Conservation (phyloP, 2,113 vertebrate species). For the Mola mola region DNA sequence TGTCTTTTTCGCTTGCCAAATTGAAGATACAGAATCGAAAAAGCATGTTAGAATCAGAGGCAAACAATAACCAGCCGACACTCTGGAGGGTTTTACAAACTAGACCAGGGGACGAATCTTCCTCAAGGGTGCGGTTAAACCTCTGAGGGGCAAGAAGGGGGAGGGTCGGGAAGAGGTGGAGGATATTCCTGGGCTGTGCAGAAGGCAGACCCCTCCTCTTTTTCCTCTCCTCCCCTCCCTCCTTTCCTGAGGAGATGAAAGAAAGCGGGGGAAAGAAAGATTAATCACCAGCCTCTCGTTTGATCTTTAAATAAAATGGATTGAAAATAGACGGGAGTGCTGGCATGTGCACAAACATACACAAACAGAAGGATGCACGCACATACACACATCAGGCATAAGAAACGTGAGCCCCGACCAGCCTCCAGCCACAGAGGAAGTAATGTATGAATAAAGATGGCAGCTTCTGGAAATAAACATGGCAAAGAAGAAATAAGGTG, state of each 20-base stretch:
- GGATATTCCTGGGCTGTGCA: constrained; percentile 71
- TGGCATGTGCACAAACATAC: constrained; percentile 52
- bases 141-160: constrained; percentile 45
- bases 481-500: constrained; percentile 55
- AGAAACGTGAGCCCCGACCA: constrained; percentile 56
- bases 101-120: constrained; percentile 39
- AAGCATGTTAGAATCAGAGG: constrained; percentile 30
- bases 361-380: constrained; percentile 28
- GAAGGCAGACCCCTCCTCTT: constrained; percentile 63
- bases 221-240: constrained; percentile 48
- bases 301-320: constrained; percentile 85
- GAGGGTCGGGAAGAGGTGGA: constrained; percentile 41
- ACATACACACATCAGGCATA: constrained; percentile 23
- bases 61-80: constrained; percentile 19
- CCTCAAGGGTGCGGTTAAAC: constrained; percentile 42
- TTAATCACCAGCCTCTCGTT: constrained; percentile 82
- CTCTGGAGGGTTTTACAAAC: constrained; percentile 29
- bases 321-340: constrained; percentile 72
- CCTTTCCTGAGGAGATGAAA: constrained; percentile 78
- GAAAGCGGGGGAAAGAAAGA: constrained; percentile 70
- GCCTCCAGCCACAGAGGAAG: constrained; percentile 74
- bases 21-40: constrained; percentile 34
- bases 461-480: constrained; percentile 74
- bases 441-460: constrained; percentile 77
- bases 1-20: constrained; percentile 16